Conservation (phyloP, 2,888 invertebrate species). For the Ellobium chinense region DNA sequence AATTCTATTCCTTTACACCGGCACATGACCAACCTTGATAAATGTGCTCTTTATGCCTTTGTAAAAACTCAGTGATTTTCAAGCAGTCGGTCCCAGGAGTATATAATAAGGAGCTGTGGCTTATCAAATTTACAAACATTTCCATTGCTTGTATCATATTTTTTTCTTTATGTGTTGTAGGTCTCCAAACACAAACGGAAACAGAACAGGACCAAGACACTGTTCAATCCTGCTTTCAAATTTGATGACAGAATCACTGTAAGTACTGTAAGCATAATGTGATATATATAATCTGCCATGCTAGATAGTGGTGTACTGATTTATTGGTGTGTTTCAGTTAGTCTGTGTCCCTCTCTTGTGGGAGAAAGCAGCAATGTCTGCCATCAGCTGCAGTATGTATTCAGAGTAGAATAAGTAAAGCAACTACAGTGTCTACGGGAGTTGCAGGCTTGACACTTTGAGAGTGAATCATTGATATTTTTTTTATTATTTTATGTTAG, state of each 20-base stretch:
- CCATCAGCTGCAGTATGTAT: background rate
- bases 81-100: too few relatives aligned
- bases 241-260: constrained; percentile 21
- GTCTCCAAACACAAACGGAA: constrained; percentile 36
- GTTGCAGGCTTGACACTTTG: too few relatives aligned
- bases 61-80: too few relatives aligned
- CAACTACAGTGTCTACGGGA: background rate
- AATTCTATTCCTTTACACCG: too few relatives aligned
- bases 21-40: too few relatives aligned
- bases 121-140: too few relatives aligned
- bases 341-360: background rate
- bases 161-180: background rate
- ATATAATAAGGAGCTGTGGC: too few relatives aligned
- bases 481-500: too few relatives aligned
- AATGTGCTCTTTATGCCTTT: too few relatives aligned
- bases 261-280: background rate
- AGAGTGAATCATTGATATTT: too few relatives aligned
- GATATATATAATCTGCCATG: too few relatives aligned
- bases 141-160: background rate
- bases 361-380: too few relatives aligned
- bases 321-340: background rate
- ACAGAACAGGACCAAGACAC: constrained; percentile 1
- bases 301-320: background rate
- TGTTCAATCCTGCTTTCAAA: constrained; percentile 25
- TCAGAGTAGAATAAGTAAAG: background rate